phyloP scores from a whole-genome alignment of 2,888 invertebrate species.

The Hydriomena furcata region DNA sequence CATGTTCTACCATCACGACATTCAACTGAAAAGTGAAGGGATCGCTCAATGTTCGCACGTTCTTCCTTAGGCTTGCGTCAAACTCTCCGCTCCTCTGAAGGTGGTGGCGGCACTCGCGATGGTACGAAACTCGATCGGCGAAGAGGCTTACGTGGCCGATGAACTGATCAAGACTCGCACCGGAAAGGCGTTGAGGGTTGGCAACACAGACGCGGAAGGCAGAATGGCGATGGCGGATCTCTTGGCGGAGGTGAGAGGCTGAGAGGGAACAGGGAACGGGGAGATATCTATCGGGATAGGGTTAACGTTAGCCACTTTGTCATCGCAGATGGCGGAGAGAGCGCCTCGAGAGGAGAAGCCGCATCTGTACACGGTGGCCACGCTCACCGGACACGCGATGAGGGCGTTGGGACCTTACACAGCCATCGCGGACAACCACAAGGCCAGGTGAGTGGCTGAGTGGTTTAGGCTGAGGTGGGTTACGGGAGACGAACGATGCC shows the following conservation, averaged over 20 bases:
- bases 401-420: constrained; percentile 88
- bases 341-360: constrained; percentile 89
- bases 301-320: too few species aligned
- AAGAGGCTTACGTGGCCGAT: constrained; percentile 94
- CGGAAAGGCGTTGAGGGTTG: constrained; percentile 92
- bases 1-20: too few species aligned
- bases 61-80: constrained; percentile 85
- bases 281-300: too few species aligned
- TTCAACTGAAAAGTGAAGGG: too few species aligned
- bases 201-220: constrained; percentile 98
- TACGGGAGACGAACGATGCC: too few species aligned
- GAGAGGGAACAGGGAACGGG: too few species aligned
- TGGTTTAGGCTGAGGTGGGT: too few species aligned
- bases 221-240: constrained; percentile 96
- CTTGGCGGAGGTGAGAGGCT: constrained; percentile 84
- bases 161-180: constrained; percentile 93
- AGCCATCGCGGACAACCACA: constrained; percentile 91
- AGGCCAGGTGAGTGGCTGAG: constrained; percentile 77
- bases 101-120: constrained; percentile 93
- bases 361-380: constrained; percentile 95
- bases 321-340: constrained; percentile 83
- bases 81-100: constrained; percentile 87
- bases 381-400: constrained; percentile 93
- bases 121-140: constrained; percentile 96
- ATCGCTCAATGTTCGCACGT: too few species aligned